Conservation (phyloP, 37 sponge, comb jelly and placozoan genomes). For the Hexactinellida sp. region DNA sequence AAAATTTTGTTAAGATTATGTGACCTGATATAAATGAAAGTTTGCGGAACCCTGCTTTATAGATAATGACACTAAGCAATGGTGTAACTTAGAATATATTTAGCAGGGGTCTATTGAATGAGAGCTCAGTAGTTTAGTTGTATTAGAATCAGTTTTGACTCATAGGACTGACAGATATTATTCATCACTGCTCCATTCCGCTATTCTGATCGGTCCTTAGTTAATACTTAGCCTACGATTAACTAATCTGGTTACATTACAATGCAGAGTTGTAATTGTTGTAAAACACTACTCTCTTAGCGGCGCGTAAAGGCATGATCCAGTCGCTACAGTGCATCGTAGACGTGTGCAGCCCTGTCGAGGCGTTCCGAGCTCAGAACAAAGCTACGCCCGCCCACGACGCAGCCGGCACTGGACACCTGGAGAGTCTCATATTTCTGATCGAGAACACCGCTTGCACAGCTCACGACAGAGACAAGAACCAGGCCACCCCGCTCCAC, state of each 20-base stretch:
- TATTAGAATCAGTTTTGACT: not conserved
- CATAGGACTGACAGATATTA: not conserved
- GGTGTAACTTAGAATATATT: no score
- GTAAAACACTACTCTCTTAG: not conserved
- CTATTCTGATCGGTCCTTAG: not conserved
- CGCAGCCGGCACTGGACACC: constrained; percentile 81
- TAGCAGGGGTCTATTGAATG: no score
- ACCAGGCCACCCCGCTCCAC: constrained; percentile 66
- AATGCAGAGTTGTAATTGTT: not conserved
- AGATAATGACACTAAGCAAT: no score
- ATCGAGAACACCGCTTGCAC: constrained; percentile 41
- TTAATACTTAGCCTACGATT: not conserved
- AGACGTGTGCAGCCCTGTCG: constrained; percentile 12
- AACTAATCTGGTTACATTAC: not conserved
- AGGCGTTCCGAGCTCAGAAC: constrained; percentile 48
- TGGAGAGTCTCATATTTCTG: constrained; percentile 71
- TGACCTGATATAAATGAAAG: no score
- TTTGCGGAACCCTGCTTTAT: no score
- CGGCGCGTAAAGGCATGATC: not conserved
- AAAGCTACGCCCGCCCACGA: constrained; percentile 83
- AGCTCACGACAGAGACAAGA: constrained; percentile 57
- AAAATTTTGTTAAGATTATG: no score
- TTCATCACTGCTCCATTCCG: not conserved
- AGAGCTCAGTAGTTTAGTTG: not conserved
- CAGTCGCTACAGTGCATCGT: constrained; percentile 13